Evolutionary conservation across 2,888 invertebrate genomes (phyloP).

Genomic region (Eilema depressum): DNA sequence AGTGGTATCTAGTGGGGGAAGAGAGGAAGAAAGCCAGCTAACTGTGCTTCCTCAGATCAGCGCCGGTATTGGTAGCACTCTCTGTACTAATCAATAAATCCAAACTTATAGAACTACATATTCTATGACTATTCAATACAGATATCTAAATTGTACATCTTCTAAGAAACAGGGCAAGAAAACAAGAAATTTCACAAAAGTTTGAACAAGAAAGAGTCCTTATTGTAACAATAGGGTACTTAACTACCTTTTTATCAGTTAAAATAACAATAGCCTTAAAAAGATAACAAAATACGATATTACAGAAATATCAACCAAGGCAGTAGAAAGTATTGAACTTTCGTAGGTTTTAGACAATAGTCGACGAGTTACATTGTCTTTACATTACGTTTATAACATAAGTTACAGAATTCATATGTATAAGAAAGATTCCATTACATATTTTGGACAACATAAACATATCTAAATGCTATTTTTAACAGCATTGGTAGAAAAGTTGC

Average conservation of each 20-base stretch:
- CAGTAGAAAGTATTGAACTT: neutral
- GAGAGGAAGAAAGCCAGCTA: neutral
- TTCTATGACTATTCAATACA: neutral
- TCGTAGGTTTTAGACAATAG: neutral
- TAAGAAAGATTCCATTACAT: neutral
- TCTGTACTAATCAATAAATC: neutral
- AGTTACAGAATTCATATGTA: neutral
- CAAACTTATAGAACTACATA: neutral
- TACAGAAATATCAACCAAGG: neutral
- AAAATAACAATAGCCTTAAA: neutral
- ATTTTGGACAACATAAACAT: neutral
- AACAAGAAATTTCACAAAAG: neutral
- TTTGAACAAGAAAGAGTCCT: neutral
- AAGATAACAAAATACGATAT: neutral
- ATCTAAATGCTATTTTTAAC: neutral
- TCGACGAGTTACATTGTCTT: neutral
- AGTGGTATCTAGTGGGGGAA: neutral
- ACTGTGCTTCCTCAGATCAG: neutral
- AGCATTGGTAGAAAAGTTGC: neutral
- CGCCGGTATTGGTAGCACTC: neutral
- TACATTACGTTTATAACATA: too few relatives aligned
- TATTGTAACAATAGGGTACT: neutral
- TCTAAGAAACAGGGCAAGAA: neutral
- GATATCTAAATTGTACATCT: conserved; percentile 2
- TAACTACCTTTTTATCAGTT: neutral